Conservation (phyloP, 2,797 vertebrate species). For the Lepus townsendii region DNA sequence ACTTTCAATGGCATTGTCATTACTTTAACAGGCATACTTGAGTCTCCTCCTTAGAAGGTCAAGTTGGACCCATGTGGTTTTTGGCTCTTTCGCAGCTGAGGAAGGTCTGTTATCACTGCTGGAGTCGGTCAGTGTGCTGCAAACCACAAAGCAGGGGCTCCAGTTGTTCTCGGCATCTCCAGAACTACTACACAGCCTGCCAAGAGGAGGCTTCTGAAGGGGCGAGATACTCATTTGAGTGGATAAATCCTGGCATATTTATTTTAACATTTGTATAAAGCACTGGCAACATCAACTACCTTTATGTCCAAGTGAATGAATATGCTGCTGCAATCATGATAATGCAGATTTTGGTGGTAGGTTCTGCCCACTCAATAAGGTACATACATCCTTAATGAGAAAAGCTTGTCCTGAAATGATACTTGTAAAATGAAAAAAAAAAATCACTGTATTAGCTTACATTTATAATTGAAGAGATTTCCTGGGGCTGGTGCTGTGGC, state of each 20-base stretch:
- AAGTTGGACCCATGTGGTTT: neutral
- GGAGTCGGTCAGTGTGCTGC: conserved; percentile 33
- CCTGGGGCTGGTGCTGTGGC: neutral
- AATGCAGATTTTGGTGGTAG: conserved; percentile 49
- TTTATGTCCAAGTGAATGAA: conserved; percentile 39
- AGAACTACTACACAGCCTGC: conserved; percentile 45
- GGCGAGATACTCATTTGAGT: conserved; percentile 62
- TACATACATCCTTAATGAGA: neutral
- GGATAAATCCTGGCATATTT: conserved; percentile 59
- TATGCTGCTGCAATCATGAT: conserved; percentile 36
- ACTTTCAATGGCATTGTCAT: conserved; percentile 31
- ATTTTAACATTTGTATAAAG: conserved; percentile 64
- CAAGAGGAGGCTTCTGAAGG: conserved; percentile 55
- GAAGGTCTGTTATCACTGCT: conserved; percentile 38
- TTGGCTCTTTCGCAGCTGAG: conserved; percentile 34
- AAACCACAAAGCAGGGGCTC: conserved; percentile 54
- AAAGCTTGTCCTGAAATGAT: conserved; percentile 27
- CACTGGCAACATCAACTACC: conserved; percentile 54
- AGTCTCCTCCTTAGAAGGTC: conserved; percentile 15
- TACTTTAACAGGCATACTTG: conserved; percentile 23
- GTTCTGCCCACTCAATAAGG: neutral
- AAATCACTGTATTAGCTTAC: neutral
- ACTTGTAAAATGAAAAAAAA: conserved; percentile 61
- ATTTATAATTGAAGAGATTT: conserved; percentile 29
- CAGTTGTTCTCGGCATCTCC: conserved; percentile 55